These are phyloP conservation scores for Hydrolagus affinis DNA, from an alignment of 2,113 vertebrate species.

Conservation along the genomic window DNA sequence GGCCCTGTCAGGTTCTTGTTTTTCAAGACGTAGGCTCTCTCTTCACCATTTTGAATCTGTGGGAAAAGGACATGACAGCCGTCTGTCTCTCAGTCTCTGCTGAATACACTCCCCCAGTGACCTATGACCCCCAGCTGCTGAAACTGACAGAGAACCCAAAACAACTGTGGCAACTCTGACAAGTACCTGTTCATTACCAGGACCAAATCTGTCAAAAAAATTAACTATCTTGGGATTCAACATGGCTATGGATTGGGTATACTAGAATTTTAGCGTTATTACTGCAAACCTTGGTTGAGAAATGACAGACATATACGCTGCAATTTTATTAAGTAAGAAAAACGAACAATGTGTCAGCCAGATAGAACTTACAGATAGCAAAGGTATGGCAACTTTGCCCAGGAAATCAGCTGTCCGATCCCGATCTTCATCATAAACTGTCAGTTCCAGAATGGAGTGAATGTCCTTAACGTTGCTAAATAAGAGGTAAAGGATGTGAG, in stretches of 20 bases:
- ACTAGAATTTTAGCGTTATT: conserved; percentile 69
- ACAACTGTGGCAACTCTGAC: conserved; percentile 99
- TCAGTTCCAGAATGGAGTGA: conserved; percentile 92
- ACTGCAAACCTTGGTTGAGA: conserved; percentile 67
- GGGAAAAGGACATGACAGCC: conserved; percentile 99
- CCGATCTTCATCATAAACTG: conserved; percentile 92
- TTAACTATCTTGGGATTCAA: conserved; percentile 99
- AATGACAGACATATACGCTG: conserved; percentile 59
- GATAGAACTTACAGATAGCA: conserved; percentile 85
- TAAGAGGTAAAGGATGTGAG: background rate
- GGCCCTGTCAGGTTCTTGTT: conserved; percentile 99
- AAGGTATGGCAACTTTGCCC: conserved; percentile 91
- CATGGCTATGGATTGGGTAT: conserved; percentile 68
- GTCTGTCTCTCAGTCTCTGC: conserved; percentile 95
- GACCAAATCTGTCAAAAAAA: conserved; percentile 93
- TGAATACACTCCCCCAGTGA: conserved; percentile 89
- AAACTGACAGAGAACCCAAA: conserved; percentile 98
- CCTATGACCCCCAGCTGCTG: conserved; percentile 98
- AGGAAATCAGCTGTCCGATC: conserved; percentile 94
- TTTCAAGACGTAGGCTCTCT: conserved; percentile 99
- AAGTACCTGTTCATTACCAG: conserved; percentile 99
- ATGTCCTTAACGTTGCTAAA: conserved; percentile 95
- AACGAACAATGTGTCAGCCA: conserved; percentile 47
- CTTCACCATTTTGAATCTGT: conserved; percentile 99
- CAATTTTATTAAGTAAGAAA: conserved; percentile 48